Evolutionary conservation across 2,797 vertebrate genomes (phyloP).

Genomic region (Amphiprion clarkii): DNA sequence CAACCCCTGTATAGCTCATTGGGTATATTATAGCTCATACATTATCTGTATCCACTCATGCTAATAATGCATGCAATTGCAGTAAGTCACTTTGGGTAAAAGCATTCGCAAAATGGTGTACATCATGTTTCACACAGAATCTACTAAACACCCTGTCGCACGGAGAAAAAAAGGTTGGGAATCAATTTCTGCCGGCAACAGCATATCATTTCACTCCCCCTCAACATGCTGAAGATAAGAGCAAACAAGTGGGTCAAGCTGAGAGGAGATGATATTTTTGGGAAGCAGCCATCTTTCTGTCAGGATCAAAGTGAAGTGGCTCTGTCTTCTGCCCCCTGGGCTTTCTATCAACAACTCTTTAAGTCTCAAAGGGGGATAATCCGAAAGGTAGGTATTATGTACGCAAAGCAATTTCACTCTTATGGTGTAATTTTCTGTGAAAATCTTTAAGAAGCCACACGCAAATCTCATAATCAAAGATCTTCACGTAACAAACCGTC

Average conservation of each 20-base stretch:
- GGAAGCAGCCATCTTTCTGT: constrained; percentile 73
- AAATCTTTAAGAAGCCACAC: constrained; percentile 37
- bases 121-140: constrained; percentile 56
- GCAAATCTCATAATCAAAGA: constrained; percentile 45
- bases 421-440: constrained; percentile 45
- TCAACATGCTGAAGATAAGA: constrained; percentile 71
- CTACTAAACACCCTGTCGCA: constrained; percentile 50
- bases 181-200: constrained; percentile 55
- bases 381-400: constrained; percentile 51
- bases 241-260: constrained; percentile 80
- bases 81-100: constrained; percentile 55
- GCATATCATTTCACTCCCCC: constrained; percentile 70
- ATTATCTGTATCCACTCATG: constrained; percentile 29
- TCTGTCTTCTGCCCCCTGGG: constrained; percentile 59
- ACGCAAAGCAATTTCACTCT: constrained; percentile 33
- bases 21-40: constrained; percentile 27
- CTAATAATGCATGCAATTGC: constrained; percentile 46
- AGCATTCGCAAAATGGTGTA: constrained; percentile 40
- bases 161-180: constrained; percentile 37
- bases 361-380: constrained; percentile 65
- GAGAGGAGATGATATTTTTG: constrained; percentile 72
- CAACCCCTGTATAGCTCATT: constrained; percentile 30
- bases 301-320: constrained; percentile 70
- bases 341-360: constrained; percentile 72
- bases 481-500: constrained; percentile 7